These are phyloP conservation scores for Calidris pugnax DNA, from an alignment of 2,113 vertebrate genomes.

Conservation along the genomic window DNA sequence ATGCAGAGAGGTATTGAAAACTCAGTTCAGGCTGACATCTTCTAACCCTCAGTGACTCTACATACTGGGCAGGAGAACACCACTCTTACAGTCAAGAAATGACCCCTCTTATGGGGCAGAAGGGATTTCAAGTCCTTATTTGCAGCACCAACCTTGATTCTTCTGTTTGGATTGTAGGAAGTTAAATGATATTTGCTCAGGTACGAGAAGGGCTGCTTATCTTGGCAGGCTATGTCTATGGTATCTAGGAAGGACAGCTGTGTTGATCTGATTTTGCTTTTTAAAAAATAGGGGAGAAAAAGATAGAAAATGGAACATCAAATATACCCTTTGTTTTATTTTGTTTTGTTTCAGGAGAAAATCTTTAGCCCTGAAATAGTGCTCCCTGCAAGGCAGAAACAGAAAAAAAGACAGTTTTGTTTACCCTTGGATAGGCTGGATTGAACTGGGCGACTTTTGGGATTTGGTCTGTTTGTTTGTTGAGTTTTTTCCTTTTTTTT, in stretches of 20 bases:
- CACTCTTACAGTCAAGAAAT: neutral
- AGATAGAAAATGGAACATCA: neutral
- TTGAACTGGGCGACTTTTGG: neutral
- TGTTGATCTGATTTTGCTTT: neutral
- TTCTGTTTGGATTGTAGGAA: neutral
- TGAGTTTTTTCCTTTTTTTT: neutral
- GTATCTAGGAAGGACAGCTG: neutral
- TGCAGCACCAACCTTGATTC: neutral
- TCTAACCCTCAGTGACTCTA: neutral
- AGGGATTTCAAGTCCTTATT: neutral
- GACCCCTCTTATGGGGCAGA: neutral
- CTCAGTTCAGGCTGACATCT: neutral
- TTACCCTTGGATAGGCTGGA: neutral
- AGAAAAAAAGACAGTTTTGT: neutral
- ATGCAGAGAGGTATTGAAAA: neutral
- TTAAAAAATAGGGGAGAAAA: neutral
- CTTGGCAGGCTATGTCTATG: neutral
- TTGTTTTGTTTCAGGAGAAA: neutral
- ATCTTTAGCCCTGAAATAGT: neutral
- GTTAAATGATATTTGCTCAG: neutral
- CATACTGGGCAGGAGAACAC: neutral
- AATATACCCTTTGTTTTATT: neutral
- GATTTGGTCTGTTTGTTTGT: neutral
- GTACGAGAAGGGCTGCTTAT: neutral
- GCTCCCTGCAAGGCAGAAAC: neutral